Evolutionary conservation across 2,888 invertebrate species (phyloP).

Genomic region (Plebejus argus): DNA sequence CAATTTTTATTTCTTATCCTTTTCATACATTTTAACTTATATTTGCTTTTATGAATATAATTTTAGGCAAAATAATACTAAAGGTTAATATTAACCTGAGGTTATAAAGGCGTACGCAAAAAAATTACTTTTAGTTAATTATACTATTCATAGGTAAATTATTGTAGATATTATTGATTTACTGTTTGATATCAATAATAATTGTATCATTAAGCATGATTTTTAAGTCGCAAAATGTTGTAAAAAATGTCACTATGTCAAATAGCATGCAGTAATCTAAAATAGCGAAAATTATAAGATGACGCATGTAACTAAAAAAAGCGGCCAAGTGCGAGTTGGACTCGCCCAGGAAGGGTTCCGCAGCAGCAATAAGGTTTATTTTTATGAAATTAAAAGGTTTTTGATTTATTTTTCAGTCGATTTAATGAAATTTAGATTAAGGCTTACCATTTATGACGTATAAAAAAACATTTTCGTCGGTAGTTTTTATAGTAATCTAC

Average conservation of each 20-base stretch:
- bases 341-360: no score
- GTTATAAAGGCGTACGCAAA: not conserved
- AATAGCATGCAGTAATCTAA: not conserved
- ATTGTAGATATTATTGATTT: not conserved
- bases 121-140: not conserved
- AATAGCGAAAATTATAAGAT: not conserved
- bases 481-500: no score
- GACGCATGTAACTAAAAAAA: no score
- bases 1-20: not conserved
- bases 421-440: no score
- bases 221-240: conserved; percentile 9
- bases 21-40: not conserved
- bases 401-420: no score
- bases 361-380: no score
- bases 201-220: not conserved
- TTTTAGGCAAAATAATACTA: not conserved
- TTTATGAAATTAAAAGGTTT: no score
- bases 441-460: no score
- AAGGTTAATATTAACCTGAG: not conserved
- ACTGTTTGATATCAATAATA: not conserved
- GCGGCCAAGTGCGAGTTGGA: no score
- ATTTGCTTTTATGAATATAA: not conserved
- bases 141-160: not conserved
- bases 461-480: no score
- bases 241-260: not conserved